These are phyloP conservation scores for Psophia crepitans DNA, from an alignment of 2,113 vertebrate species.

Conservation along the genomic window DNA sequence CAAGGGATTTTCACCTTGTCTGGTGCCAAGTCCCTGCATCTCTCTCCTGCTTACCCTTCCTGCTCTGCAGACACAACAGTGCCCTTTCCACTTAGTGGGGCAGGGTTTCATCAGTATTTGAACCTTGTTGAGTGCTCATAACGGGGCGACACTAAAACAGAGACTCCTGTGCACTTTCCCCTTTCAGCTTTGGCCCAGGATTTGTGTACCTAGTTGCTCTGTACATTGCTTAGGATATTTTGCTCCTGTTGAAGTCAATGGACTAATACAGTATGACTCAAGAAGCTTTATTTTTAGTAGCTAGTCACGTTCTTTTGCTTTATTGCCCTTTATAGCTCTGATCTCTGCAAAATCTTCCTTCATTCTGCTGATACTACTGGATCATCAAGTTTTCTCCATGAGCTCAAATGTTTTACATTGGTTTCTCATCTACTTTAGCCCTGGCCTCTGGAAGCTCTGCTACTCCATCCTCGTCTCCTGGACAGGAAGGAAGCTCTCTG, in stretches of 20 bases:
- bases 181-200: neutral
- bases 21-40: neutral
- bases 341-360: neutral
- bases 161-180: neutral
- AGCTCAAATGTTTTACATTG: neutral
- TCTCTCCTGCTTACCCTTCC: neutral
- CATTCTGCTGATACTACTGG: neutral
- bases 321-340: neutral
- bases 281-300: constrained; percentile 2
- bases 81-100: neutral
- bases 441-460: neutral
- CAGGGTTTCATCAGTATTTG: neutral
- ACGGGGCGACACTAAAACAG: neutral
- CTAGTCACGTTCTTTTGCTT: neutral
- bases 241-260: neutral
- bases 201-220: neutral
- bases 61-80: neutral
- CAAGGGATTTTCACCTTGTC: neutral
- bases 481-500: neutral
- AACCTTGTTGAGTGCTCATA: neutral
- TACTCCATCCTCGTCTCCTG: neutral
- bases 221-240: neutral
- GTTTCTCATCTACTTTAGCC: neutral
- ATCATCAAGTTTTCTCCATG: neutral
- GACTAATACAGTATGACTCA: neutral